Base-by-base conservation (phyloP, 2,113 vertebrate species). In the Colistium nudipinnis region DNA sequence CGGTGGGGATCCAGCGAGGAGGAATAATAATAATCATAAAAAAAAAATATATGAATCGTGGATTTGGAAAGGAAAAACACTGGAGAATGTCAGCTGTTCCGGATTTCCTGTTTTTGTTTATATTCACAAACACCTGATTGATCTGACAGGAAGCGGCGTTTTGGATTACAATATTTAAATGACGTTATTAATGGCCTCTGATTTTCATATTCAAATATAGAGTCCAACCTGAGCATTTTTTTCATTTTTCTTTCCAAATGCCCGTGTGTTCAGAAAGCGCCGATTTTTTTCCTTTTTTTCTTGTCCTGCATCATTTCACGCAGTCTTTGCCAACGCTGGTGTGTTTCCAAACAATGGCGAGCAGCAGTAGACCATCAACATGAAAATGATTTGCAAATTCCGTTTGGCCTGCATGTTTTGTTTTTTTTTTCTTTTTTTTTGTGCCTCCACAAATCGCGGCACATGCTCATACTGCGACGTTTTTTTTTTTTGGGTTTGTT, bases 131-230 rank as follows among this genome's bases (percentile, higher is more conserved):
- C 4, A 11, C 16, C 33, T 35, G 13, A 48, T 38, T 59, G 33
- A 48, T 35, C 52, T 52, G 24, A 14, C 14, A 25, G 0, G 49
- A 28, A 9, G 33, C 0, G 14, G 28, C 41, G 7, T 16, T 6
- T 82, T 82, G 64, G 76, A 86, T 83, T 76, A 19, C 28, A 53
- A 6, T 30, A 52, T 76, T 48, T 48, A 53, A 81, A 69, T 43
- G 63, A 55, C 60, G 66, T 55, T 82, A 80, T 78, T 67, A 73
- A 76, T 78, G 76, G 82, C 78, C 57, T 43, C 28, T 70, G 62
- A 73, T 41, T 74, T 86, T 57, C 63, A 45, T 62, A 75, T 75
- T 80, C 56, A 73, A 69, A 84, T 63, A 55, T 84, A 39, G 60
- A 86, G 70, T 80, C 67, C 38, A 78, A 78, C 70, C 63, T 68